phyloP scores from a whole-genome alignment of 2,797 vertebrate genomes.

The Cacajao melanocephalus region DNA sequence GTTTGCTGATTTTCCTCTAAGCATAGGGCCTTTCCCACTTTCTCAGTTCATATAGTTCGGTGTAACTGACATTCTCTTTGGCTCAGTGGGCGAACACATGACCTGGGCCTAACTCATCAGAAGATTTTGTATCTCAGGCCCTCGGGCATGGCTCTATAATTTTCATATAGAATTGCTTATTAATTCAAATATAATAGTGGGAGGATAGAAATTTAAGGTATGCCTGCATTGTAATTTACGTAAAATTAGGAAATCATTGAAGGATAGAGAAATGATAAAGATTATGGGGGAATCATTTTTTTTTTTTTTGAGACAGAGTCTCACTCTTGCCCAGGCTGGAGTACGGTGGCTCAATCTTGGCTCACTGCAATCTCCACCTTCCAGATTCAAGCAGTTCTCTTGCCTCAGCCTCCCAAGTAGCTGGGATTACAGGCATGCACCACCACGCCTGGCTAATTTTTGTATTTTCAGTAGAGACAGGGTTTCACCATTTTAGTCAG shows the following conservation, averaged over 20 bases:
- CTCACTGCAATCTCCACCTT: too few species aligned
- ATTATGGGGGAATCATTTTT: not conserved
- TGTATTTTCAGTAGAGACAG: too few species aligned
- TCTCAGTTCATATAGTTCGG: not conserved
- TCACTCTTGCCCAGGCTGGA: too few species aligned
- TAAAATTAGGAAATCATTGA: not conserved
- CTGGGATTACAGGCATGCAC: too few species aligned
- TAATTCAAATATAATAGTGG: not conserved
- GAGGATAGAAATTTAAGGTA: not conserved
- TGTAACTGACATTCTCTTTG: not conserved
- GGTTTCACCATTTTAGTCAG: too few species aligned
- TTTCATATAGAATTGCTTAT: not conserved
- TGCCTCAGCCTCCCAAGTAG: too few species aligned
- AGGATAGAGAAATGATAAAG: not conserved
- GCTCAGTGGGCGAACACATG: not conserved
- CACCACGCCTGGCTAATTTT: too few species aligned
- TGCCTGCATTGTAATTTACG: not conserved
- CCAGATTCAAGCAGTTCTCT: too few species aligned
- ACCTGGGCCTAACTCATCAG: not conserved
- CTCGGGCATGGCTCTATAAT: not conserved
- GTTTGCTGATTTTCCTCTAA: not conserved
- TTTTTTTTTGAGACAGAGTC: too few species aligned
- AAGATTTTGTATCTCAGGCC: not conserved
- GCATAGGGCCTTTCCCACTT: not conserved
- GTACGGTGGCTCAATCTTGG: too few species aligned